These are phyloP conservation scores for Dromaius novaehollandiae DNA, from an alignment of 2,113 vertebrate species.

Conservation along the genomic window DNA sequence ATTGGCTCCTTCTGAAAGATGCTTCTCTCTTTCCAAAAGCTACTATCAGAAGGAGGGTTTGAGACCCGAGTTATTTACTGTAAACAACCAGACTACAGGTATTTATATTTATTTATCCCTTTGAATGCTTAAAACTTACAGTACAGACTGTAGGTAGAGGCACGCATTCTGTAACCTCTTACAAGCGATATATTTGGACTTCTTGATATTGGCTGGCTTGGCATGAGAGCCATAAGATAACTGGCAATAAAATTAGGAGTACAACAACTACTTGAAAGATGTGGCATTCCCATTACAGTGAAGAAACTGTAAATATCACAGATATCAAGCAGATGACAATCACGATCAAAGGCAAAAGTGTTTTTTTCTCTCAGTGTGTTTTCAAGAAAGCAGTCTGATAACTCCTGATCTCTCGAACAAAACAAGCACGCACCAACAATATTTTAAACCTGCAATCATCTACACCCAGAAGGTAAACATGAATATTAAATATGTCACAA, in stretches of 20 bases:
- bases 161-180: fast-evolving
- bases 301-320: not conserved
- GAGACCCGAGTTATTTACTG: not conserved
- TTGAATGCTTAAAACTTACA: not conserved
- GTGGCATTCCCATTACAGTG: fast-evolving
- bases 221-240: fast-evolving
- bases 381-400: not conserved
- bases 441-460: not conserved
- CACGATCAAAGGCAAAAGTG: not conserved
- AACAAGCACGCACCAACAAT: not conserved
- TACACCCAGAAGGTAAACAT: not conserved
- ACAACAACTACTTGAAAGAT: not conserved
- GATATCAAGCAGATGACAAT: fast-evolving
- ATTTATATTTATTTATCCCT: not conserved
- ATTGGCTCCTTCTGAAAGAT: not conserved
- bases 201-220: not conserved
- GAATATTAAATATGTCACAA: not conserved
- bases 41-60: not conserved
- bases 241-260: fast-evolving
- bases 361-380: not conserved
- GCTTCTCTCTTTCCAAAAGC: not conserved
- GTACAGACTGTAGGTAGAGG: not conserved
- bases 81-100: not conserved
- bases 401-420: not conserved
- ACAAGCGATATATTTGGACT: fast-evolving